Evolutionary conservation across 2,888 invertebrate species (phyloP).

Genomic region (Chaitophorus viminalis): DNA sequence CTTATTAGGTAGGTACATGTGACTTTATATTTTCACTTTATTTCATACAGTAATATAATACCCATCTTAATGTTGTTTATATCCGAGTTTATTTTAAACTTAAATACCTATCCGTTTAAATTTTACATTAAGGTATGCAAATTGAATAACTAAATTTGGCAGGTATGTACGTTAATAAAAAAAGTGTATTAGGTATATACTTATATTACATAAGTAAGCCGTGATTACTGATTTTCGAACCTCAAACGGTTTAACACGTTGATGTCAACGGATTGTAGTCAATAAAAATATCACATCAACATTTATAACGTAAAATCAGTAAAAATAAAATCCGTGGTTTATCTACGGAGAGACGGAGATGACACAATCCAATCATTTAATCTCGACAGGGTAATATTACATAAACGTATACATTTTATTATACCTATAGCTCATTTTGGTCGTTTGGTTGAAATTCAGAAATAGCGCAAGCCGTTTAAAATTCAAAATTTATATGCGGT

Average conservation of each 20-base stretch:
- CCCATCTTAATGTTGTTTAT: no score
- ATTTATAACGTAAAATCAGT: not conserved
- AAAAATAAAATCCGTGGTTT: not conserved
- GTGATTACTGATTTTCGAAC: not conserved
- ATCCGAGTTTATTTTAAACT: no score
- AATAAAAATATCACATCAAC: no score
- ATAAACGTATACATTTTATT: not conserved
- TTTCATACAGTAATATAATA: no score
- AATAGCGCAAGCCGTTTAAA: no score
- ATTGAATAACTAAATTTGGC: not conserved
- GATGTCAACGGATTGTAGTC: no score
- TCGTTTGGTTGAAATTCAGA: not conserved
- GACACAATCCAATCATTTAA: not conserved
- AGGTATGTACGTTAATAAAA: not conserved
- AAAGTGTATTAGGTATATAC: not conserved
- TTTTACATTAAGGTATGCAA: not conserved
- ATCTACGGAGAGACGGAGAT: not conserved
- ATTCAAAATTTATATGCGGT: no score
- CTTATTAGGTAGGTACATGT: no score
- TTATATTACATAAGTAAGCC: no score
- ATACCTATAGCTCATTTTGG: not conserved
- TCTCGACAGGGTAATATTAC: not conserved
- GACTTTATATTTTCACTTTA: no score
- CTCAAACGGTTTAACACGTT: not conserved
- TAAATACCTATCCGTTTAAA: not conserved